Evolutionary conservation across 2,888 invertebrate genomes (phyloP), one percentile per base, ranked within the genome.

Genomic region (Sialis lutaria): DNA sequence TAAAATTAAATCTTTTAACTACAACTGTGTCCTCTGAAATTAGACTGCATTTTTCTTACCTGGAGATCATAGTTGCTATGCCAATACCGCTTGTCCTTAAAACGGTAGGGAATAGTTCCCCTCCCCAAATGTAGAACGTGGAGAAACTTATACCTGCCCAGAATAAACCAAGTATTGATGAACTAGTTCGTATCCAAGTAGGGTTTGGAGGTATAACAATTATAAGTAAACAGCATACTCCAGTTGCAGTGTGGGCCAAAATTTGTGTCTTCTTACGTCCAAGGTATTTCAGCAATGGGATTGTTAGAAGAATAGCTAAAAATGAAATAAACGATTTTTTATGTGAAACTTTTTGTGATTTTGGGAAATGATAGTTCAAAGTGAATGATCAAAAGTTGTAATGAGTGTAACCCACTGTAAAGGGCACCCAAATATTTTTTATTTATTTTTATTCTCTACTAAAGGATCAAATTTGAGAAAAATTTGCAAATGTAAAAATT

Each of bases 71-170:
- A 0, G 90, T 90, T 32, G 87, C 80, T 4, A 84, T 69, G 1
- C 92, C 92, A 48, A 92, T 79, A 0, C 88, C 91, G 39, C 84
- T 79, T 58, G 90, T 91, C 33, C 92, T 72, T 0, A 90, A 80
- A 2, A 89, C 82, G 0, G 92, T 92, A 0, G 92, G 92, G 61
- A 89, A 91, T 9, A 90, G 62, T 64, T 92, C 92, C 0, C 88
- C 87, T 1, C 85, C 83, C 62, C 84, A 92, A 10, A 92, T 73
- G 61, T 91, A 92, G 5, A 84, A 83, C 2, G 85, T 83, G 2
- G 88, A 84, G 60, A 91, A 92, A 1, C 82, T 76, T 40, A 88
- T 76, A n/a, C 86, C 82, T 64, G 86, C 78, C 8, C 89, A 86
- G 58, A 85, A 81, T 51, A 90, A 79, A 0, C 84, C 87, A 40